phyloP scores from a whole-genome alignment of 53 echinoderm and acorn worm species.

The Luidia sarsii region DNA sequence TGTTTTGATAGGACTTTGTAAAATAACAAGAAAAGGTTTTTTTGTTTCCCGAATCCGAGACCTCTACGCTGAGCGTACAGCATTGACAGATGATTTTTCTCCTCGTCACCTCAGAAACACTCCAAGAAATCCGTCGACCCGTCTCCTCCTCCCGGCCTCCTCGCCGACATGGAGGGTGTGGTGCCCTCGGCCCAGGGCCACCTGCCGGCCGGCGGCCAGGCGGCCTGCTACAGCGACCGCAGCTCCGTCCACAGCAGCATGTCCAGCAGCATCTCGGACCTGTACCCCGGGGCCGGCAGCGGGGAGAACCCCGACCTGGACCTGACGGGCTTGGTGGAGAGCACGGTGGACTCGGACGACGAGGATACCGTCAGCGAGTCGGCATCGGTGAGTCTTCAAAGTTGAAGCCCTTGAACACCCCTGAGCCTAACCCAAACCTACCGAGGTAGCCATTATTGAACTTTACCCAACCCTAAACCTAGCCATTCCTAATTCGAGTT shows the following conservation, averaged over 20 bases:
- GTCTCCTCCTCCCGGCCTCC: conserved; percentile 74
- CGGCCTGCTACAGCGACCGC: conserved; percentile 84
- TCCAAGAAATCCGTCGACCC: conserved; percentile 82
- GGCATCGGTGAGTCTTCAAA: conserved; percentile 74
- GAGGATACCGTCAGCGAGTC: conserved; percentile 91
- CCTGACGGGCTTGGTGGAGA: conserved; percentile 85
- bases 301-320: conserved; percentile 82
- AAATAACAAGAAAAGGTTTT: background rate
- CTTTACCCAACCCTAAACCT: too few relatives aligned
- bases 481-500: too few relatives aligned
- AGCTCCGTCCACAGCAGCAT: conserved; percentile 96
- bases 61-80: too few relatives aligned
- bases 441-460: too few relatives aligned
- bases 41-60: too few relatives aligned
- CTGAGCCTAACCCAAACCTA: too few relatives aligned
- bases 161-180: conserved; percentile 59
- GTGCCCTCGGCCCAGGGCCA: conserved; percentile 32
- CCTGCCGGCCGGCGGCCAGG: conserved; percentile 57
- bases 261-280: conserved; percentile 87
- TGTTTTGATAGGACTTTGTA: background rate
- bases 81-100: too few relatives aligned
- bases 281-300: conserved; percentile 59
- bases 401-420: too few relatives aligned
- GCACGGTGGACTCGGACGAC: conserved; percentile 95
- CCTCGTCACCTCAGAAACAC: conserved; percentile 78